Percentiles rank a stretch among this genome's conserved stretches.
Conservation (phyloP, 2,888 invertebrate genomes). For the Arge pagana region DNA sequence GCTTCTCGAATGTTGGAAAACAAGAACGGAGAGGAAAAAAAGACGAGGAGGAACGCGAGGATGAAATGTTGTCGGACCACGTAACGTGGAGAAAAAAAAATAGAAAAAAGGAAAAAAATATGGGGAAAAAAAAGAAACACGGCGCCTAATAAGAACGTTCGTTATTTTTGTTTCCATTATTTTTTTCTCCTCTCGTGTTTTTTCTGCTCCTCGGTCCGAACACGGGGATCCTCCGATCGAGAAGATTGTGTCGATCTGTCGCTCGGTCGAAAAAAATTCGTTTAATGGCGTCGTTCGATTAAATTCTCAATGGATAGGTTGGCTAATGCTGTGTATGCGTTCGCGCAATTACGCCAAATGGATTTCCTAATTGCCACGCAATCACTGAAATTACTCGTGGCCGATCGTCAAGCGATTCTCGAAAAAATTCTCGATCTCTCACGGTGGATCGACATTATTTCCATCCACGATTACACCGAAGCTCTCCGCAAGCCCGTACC, state of each 20-base stretch:
- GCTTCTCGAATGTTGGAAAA: no score
- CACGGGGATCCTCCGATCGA: no score
- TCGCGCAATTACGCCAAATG: conserved; percentile 55
- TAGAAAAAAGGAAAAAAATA: no score
- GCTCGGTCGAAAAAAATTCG: background rate
- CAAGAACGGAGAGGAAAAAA: no score
- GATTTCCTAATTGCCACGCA: conserved; percentile 54
- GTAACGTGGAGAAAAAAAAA: no score
- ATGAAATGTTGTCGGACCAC: no score
- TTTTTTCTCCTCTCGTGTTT: background rate
- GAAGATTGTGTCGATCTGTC: no score
- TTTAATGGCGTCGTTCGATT: conserved; percentile 41
- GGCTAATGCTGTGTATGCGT: background rate
- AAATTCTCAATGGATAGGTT: conserved; percentile 35
- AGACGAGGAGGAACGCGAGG: no score
- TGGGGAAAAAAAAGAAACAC: no score
- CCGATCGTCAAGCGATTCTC: conserved; percentile 46
- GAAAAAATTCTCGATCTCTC: conserved; percentile 6
- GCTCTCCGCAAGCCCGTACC: background rate
- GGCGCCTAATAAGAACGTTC: background rate
- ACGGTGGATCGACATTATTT: conserved; percentile 12
- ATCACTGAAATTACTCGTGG: conserved; percentile 45
- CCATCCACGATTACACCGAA: conserved; percentile 6
- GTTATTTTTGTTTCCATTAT: background rate
- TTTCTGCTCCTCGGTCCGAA: background rate